These are phyloP conservation scores for Saturnia japonica DNA, from an alignment of 2,888 invertebrate species.

Conservation along the genomic window DNA sequence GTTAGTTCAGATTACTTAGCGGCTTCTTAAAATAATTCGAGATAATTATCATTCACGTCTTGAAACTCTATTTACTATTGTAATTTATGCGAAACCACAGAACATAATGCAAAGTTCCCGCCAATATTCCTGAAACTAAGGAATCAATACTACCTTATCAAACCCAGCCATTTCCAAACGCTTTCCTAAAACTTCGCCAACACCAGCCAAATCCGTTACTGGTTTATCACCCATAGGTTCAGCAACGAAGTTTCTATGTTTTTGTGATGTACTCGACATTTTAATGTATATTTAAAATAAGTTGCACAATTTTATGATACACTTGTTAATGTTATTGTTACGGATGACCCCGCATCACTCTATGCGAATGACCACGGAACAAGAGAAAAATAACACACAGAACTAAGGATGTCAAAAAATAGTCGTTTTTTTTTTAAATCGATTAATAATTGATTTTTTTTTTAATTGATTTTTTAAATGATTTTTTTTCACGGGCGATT, in stretches of 20 bases:
- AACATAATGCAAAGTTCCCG: neutral
- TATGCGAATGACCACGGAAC: no score
- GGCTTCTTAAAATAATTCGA: neutral
- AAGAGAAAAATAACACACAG: no score
- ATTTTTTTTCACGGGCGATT: no score
- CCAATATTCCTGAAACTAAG: no score
- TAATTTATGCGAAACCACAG: neutral
- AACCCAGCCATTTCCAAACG: constrained; percentile 93
- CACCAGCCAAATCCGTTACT: constrained; percentile 97
- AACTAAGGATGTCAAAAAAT: no score
- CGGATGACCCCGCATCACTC: no score
- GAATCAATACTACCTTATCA: constrained; percentile 92
- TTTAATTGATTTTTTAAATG: no score
- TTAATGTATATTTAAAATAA: constrained; percentile 26
- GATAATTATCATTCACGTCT: neutral
- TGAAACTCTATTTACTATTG: neutral
- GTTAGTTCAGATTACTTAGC: neutral
- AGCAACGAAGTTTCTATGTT: constrained; percentile 95
- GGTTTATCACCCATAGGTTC: constrained; percentile 98
- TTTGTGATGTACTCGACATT: constrained; percentile 95
- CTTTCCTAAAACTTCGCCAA: constrained; percentile 95
- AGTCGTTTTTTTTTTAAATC: no score
- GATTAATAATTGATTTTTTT: no score
- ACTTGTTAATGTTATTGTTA: no score
- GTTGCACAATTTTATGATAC: neutral